phyloP scores from a whole-genome alignment of 2,113 vertebrate genomes.

The Amblyornis subalaris region DNA sequence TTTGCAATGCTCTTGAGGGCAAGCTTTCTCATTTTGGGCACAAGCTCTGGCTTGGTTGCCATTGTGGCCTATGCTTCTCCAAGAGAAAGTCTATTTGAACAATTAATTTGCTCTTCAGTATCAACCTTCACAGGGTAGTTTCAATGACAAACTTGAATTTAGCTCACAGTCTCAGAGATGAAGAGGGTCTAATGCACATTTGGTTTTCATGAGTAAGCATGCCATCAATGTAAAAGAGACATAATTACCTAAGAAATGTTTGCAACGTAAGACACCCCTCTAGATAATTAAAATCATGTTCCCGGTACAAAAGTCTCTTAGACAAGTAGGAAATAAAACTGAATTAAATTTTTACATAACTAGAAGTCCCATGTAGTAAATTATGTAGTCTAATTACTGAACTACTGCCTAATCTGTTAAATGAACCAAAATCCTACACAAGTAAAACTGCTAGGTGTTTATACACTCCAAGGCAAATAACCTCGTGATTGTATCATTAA shows the following conservation, averaged over 20 bases:
- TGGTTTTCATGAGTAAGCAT: neutral
- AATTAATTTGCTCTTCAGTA: slow-evolving; percentile 12
- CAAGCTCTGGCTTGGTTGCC: neutral
- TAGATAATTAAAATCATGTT: slow-evolving; percentile 21
- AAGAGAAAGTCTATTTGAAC: neutral
- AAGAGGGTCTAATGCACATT: neutral
- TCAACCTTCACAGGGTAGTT: neutral
- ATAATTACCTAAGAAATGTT: slow-evolving; percentile 47
- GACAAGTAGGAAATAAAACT: neutral
- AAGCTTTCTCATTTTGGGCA: neutral
- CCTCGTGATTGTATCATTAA: neutral
- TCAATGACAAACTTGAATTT: neutral
- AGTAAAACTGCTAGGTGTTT: neutral
- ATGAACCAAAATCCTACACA: neutral
- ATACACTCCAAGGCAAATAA: neutral
- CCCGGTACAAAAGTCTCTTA: neutral
- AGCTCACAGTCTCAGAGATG: neutral
- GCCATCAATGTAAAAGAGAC: neutral
- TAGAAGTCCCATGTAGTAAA: neutral
- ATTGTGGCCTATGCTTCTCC: neutral
- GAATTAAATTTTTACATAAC: neutral
- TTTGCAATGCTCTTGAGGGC: neutral
- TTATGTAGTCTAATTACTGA: neutral
- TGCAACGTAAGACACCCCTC: slow-evolving; percentile 2
- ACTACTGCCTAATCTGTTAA: neutral